A percentile compares a stretch with the other conserved stretches of the same genome.
These are phyloP conservation scores for Hycleus phaleratus DNA, from an alignment of 1,140 invertebrate species.

Conservation along the genomic window DNA sequence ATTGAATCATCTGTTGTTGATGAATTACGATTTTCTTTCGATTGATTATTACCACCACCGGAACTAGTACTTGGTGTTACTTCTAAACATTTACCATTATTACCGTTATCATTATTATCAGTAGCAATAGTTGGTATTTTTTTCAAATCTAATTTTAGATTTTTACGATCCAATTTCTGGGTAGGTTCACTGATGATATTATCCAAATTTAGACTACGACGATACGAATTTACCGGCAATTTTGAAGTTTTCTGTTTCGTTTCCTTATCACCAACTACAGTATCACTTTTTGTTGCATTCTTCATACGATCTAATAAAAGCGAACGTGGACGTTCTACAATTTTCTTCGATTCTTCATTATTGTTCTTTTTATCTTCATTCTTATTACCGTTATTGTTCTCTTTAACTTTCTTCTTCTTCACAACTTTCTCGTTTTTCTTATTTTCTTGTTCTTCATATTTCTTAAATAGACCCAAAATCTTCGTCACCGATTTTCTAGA, in stretches of 20 bases:
- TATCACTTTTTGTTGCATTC: constrained; percentile 18
- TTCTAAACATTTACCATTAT: no score
- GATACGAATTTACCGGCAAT: constrained; percentile 33
- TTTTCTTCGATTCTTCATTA: constrained; percentile 14
- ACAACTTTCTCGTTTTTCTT: constrained; percentile 31
- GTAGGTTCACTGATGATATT: constrained; percentile 17
- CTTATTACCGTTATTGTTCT: constrained; percentile 1
- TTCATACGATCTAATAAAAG: constrained; percentile 28
- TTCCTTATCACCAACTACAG: constrained; percentile 13
- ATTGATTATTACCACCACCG: constrained; percentile 35
- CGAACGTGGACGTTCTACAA: constrained; percentile 27
- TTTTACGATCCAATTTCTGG: constrained; percentile 39
- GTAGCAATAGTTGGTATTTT: constrained; percentile 41
- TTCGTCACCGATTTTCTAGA: constrained; percentile 54
- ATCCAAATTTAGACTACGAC: constrained; percentile 34
- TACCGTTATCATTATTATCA: constrained; percentile 33
- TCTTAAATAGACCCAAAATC: constrained; percentile 65
- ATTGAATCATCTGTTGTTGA: constrained; percentile 41
- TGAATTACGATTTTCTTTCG: constrained; percentile 42
- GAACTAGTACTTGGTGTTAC: constrained; percentile 36
- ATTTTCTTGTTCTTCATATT: constrained; percentile 51
- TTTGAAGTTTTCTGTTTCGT: constrained; percentile 29
- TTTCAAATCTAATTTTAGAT: constrained; percentile 61
- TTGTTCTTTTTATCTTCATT: constrained; percentile 10
- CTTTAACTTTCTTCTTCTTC: constrained; percentile 23